Conservation (phyloP, 1,140 invertebrate genomes). For the Panagrolaimus sp. region DNA sequence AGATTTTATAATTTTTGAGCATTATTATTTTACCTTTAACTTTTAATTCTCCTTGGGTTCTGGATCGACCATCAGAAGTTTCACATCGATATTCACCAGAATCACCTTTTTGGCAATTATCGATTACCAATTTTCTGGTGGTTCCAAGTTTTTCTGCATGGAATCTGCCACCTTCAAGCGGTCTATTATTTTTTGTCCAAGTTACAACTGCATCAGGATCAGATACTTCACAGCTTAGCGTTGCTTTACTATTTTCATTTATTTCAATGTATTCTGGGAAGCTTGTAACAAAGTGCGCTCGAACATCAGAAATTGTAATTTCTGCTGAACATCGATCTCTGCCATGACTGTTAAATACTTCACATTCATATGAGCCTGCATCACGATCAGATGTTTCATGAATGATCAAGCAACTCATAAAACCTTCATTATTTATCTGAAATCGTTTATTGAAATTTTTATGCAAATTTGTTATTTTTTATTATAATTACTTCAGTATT, state of each 20-base stretch:
- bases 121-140: conserved; percentile 39
- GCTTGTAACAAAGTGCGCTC: conserved; percentile 52
- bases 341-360: conserved; percentile 42
- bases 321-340: conserved; percentile 24
- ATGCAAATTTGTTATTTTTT: neutral
- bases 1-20: too few species aligned
- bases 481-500: conserved; percentile 33
- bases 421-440: conserved; percentile 55
- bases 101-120: conserved; percentile 40
- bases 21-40: conserved; percentile 24
- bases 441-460: neutral
- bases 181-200: conserved; percentile 45
- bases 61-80: conserved; percentile 42
- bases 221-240: conserved; percentile 50
- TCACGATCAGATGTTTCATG: conserved; percentile 36
- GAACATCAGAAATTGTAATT: conserved; percentile 46
- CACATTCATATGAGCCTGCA: conserved; percentile 45
- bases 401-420: conserved; percentile 43
- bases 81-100: conserved; percentile 53
- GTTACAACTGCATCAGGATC: conserved; percentile 53
- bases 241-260: conserved; percentile 43
- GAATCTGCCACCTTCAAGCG: conserved; percentile 31
- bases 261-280: conserved; percentile 54
- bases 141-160: conserved; percentile 28
- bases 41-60: conserved; percentile 40